Evolutionary conservation across 92 coral and sea anemone species (phyloP).

Genomic region (Diadumene lineata): DNA sequence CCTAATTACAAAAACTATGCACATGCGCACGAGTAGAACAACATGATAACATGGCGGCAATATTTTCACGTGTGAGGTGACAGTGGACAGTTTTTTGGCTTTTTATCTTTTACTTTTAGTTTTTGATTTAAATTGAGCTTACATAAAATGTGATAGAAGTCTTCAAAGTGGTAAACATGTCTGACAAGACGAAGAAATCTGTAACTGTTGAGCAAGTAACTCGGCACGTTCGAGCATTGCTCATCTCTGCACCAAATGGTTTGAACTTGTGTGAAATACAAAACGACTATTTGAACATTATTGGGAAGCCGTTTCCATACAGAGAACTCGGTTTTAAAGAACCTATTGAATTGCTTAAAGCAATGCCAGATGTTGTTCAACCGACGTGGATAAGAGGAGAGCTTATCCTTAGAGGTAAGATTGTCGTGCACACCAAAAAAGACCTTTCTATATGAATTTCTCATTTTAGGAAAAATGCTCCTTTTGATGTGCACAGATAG

Average conservation of each 20-base stretch:
- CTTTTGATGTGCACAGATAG: no score
- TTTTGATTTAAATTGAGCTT: neutral
- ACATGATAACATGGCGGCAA: slow-evolving; percentile 36
- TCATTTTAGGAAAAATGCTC: no score
- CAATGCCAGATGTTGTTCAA: slow-evolving; percentile 84
- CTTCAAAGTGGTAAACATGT: slow-evolving; percentile 22
- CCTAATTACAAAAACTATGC: neutral
- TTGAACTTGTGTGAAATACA: slow-evolving; percentile 84
- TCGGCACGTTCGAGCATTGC: slow-evolving; percentile 81
- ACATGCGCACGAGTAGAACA: slow-evolving; percentile 35
- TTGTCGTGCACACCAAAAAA: no score
- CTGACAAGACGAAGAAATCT: slow-evolving; percentile 50
- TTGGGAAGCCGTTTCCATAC: slow-evolving; percentile 90
- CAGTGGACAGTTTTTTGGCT: neutral
- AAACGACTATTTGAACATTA: slow-evolving; percentile 75
- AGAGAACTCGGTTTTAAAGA: slow-evolving; percentile 68
- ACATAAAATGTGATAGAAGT: neutral
- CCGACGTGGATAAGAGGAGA: slow-evolving; percentile 80
- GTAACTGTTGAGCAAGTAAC: slow-evolving; percentile 53
- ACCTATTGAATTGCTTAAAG: slow-evolving; percentile 79
- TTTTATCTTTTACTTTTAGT: slow-evolving; percentile 4
- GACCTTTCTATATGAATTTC: no score
- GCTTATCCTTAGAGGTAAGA: slow-evolving; percentile 77
- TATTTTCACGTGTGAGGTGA: neutral
- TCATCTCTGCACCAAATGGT: slow-evolving; percentile 93